phyloP scores from a whole-genome alignment of 2,888 invertebrate species.

The Melanargia galathea region DNA sequence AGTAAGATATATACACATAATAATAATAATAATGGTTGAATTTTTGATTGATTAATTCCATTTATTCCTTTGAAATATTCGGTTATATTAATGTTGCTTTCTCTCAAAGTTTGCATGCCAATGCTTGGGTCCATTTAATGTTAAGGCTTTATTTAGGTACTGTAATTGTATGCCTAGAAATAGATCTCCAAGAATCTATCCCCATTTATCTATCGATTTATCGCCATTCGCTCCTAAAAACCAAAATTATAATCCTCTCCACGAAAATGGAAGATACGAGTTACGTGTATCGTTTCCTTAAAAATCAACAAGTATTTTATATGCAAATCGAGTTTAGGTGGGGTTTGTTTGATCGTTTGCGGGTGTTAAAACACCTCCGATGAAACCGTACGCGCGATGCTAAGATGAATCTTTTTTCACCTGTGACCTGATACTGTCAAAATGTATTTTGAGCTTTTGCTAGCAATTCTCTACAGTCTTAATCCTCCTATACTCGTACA shows the following conservation, averaged over 20 bases:
- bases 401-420: not conserved
- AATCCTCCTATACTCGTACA: too few relatives aligned
- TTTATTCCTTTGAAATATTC: too few relatives aligned
- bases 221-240: not conserved
- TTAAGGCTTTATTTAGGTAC: too few relatives aligned
- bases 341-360: conserved; percentile 37
- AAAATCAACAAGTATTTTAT: conserved; percentile 41
- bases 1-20: too few relatives aligned
- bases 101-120: too few relatives aligned
- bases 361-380: not conserved
- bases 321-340: conserved; percentile 44
- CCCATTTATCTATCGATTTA: not conserved
- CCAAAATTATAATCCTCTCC: not conserved
- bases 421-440: not conserved
- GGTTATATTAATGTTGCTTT: too few relatives aligned
- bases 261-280: not conserved
- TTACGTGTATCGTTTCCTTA: conserved; percentile 23
- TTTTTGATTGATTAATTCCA: too few relatives aligned
- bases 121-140: too few relatives aligned
- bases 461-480: too few relatives aligned
- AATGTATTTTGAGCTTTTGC: not conserved
- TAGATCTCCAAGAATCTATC: not conserved
- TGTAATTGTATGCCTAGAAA: too few relatives aligned
- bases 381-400: not conserved
- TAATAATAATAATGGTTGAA: too few relatives aligned